These are phyloP conservation scores for Drymonia ruficornis DNA, from an alignment of 2,888 invertebrate species.

Conservation along the genomic window DNA sequence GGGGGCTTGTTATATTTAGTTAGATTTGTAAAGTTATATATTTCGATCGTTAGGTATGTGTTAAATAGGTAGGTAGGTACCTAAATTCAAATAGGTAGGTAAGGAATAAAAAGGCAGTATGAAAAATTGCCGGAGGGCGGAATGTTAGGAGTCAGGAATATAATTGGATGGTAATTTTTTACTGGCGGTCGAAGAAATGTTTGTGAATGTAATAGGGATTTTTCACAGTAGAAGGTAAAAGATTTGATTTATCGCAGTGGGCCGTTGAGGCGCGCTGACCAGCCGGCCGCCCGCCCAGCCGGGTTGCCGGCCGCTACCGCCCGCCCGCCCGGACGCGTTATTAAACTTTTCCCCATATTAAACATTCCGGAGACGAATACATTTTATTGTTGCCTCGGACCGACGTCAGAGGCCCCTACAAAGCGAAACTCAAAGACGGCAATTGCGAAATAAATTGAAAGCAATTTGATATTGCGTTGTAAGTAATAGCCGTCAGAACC, in stretches of 20 bases:
- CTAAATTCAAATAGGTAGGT: too few relatives aligned
- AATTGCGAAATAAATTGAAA: slow-evolving; percentile 85
- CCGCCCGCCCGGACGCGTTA: slow-evolving; percentile 80
- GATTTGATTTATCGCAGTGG: slow-evolving; percentile 83
- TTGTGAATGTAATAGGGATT: slow-evolving; percentile 80
- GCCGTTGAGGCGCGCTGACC: slow-evolving; percentile 71
- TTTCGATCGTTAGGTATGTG: neutral
- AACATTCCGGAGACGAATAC: slow-evolving; percentile 86
- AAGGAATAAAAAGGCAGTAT: neutral
- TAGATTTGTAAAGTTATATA: neutral
- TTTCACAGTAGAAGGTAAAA: slow-evolving; percentile 79
- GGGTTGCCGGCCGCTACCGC: slow-evolving; percentile 48
- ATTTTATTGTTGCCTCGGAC: slow-evolving; percentile 85
- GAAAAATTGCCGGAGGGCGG: slow-evolving; percentile 11
- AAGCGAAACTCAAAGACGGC: slow-evolving; percentile 85
- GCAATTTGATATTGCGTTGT: slow-evolving; percentile 85
- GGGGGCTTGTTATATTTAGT: too few relatives aligned
- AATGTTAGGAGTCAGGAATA: slow-evolving; percentile 28
- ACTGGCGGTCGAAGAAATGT: slow-evolving; percentile 59
- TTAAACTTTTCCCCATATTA: slow-evolving; percentile 86
- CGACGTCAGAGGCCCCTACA: slow-evolving; percentile 84
- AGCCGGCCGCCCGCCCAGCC: slow-evolving; percentile 50
- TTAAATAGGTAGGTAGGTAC: too few relatives aligned
- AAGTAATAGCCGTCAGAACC: slow-evolving; percentile 83
- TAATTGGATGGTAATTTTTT: slow-evolving; percentile 44